These are phyloP conservation scores for Formica exsecta DNA, from an alignment of 1,140 invertebrate species.

Conservation along the genomic window DNA sequence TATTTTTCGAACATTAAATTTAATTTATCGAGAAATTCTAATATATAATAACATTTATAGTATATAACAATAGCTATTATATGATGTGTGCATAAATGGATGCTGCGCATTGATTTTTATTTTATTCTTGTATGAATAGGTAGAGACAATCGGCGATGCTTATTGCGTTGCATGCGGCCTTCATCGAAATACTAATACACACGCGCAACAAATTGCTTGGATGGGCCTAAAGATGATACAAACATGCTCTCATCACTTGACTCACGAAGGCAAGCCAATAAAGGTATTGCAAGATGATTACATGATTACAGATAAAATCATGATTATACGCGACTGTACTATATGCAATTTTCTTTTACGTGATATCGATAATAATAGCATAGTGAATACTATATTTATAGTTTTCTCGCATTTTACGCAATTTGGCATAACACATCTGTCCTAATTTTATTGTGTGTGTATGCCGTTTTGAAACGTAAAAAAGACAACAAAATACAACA, in stretches of 20 bases:
- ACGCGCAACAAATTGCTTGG: slow-evolving; percentile 98
- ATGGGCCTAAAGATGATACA: slow-evolving; percentile 97
- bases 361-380: neutral
- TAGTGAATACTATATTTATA: neutral
- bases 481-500: neutral
- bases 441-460: neutral
- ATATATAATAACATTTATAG: neutral
- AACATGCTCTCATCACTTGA: slow-evolving; percentile 93
- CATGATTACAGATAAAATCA: slow-evolving; percentile 39
- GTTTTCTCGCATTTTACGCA: slow-evolving; percentile 30
- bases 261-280: slow-evolving; percentile 96
- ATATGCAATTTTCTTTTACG: slow-evolving; percentile 36
- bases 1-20: neutral
- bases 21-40: slow-evolving; percentile 29
- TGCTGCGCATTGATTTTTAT: slow-evolving; percentile 35
- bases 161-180: slow-evolving; percentile 97
- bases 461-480: neutral
- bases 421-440: slow-evolving; percentile 4
- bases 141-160: slow-evolving; percentile 98
- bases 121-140: slow-evolving; percentile 87
- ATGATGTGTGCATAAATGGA: neutral
- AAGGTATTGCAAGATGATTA: slow-evolving; percentile 87
- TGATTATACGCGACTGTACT: neutral
- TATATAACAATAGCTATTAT: slow-evolving; percentile 5
- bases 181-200: slow-evolving; percentile 93